Conservation (phyloP, 2,797 vertebrate genomes). For the Sarcophilus harrisii region DNA sequence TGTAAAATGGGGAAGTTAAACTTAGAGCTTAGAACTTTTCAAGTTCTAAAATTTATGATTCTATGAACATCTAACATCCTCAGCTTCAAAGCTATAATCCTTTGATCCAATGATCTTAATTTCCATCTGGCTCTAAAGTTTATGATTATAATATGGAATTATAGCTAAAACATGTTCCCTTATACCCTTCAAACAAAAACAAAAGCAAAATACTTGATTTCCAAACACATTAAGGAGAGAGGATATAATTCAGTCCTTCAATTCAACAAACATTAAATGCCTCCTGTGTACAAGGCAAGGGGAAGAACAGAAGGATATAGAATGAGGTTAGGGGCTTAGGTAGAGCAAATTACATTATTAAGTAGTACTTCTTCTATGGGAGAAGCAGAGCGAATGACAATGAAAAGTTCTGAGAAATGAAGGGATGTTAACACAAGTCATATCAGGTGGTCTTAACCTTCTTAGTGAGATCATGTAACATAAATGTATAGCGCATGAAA, state of each 20-base stretch:
- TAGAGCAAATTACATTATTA: neutral
- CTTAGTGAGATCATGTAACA: neutral
- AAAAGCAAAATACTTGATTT: neutral
- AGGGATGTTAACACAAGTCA: neutral
- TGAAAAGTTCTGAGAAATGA: neutral
- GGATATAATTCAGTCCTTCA: neutral
- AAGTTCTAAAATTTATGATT: neutral
- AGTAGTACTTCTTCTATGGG: neutral
- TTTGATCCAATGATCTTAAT: neutral
- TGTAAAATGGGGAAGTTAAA: neutral
- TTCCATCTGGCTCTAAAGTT: neutral
- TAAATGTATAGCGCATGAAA: neutral
- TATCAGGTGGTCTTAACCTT: neutral
- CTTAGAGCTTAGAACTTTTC: neutral
- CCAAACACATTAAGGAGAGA: neutral
- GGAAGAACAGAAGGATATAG: neutral
- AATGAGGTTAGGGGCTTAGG: neutral
- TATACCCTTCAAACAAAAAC: neutral
- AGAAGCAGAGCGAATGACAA: neutral
- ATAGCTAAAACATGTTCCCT: neutral
- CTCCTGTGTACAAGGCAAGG: neutral
- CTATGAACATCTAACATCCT: neutral
- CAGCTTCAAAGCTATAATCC: neutral
- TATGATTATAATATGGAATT: neutral
- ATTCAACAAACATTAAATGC: neutral